phyloP scores from a whole-genome alignment of 2,797 vertebrate genomes.

The Streptopelia turtur region DNA sequence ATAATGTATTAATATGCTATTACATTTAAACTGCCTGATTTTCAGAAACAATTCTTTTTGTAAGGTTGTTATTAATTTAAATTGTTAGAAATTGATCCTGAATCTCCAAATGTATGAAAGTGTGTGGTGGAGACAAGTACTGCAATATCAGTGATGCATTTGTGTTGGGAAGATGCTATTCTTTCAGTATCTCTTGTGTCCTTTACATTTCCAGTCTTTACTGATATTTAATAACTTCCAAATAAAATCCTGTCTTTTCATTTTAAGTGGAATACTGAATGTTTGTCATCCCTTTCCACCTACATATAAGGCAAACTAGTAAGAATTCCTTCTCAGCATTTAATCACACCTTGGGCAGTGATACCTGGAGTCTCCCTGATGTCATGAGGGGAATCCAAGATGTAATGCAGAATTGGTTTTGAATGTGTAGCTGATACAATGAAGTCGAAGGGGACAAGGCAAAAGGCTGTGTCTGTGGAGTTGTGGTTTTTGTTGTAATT shows the following conservation, averaged over 20 bases:
- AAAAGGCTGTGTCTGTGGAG: not conserved
- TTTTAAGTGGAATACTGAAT: not conserved
- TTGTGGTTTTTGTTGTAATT: not conserved
- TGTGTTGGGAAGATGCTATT: not conserved
- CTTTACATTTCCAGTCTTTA: not conserved
- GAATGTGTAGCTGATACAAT: not conserved
- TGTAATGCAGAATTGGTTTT: not conserved
- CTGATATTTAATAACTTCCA: not conserved
- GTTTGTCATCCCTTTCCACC: not conserved
- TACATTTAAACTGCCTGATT: not conserved
- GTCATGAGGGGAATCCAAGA: not conserved
- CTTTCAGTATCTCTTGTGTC: not conserved
- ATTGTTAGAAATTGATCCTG: not conserved
- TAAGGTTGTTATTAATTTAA: not conserved
- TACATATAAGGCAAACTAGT: not conserved
- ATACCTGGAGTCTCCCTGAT: not conserved
- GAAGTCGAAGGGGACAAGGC: not conserved
- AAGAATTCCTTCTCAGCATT: not conserved
- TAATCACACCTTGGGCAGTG: rapidly evolving
- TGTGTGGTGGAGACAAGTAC: not conserved
- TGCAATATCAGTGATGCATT: not conserved
- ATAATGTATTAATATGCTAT: not conserved
- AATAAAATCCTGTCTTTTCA: not conserved
- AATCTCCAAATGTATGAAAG: not conserved
- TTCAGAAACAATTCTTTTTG: not conserved